These are phyloP conservation scores for Dryobotodes eremita DNA, from an alignment of 2,888 invertebrate genomes.

Conservation along the genomic window DNA sequence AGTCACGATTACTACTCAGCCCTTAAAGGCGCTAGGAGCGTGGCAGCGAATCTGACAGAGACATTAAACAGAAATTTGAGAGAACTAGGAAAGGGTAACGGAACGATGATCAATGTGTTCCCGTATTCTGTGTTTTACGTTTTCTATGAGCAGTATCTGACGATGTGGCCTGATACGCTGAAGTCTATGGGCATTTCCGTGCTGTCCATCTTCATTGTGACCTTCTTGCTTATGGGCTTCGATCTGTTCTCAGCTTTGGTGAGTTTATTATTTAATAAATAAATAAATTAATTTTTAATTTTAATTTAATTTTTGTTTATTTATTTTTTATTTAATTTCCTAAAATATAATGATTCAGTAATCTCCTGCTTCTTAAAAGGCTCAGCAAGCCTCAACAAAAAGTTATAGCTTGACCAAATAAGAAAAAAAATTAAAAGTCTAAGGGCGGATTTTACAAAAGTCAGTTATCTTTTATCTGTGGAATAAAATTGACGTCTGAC, in stretches of 20 bases:
- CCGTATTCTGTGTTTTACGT: constrained; percentile 99
- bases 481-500: background rate
- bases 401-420: background rate
- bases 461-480: background rate
- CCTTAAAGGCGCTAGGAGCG: constrained; percentile 94
- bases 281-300: too few relatives aligned
- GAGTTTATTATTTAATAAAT: too few relatives aligned
- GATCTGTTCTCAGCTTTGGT: constrained; percentile 96
- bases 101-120: constrained; percentile 92
- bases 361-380: too few relatives aligned
- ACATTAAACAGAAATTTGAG: constrained; percentile 89
- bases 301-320: too few relatives aligned
- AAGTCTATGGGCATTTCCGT: constrained; percentile 97
- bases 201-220: constrained; percentile 98
- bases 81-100: constrained; percentile 80
- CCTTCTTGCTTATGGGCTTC: constrained; percentile 97
- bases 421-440: background rate
- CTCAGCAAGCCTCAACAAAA: background rate
- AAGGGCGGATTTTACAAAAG: background rate
- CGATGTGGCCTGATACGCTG: constrained; percentile 97
- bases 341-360: background rate
- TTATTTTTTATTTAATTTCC: background rate
- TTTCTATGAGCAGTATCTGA: constrained; percentile 99
- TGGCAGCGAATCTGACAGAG: constrained; percentile 95
- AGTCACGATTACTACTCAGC: constrained; percentile 97